Evolutionary conservation across 2,113 vertebrate species (phyloP), one percentile per base, ranked within the genome.

Genomic region (Zapus hudsonius): DNA sequence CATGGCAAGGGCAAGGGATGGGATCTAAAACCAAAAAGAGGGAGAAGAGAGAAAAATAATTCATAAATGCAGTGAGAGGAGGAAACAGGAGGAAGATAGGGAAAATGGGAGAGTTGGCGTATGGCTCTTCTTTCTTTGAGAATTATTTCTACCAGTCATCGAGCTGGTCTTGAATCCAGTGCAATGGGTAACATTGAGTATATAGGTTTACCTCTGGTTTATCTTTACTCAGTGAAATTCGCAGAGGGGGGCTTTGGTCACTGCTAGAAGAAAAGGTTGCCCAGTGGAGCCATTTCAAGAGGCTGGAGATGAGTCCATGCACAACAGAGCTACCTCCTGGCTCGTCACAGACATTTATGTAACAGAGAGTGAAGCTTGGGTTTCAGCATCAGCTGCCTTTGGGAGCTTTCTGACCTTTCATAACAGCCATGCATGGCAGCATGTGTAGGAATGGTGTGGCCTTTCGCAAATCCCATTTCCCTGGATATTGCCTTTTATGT

Each of bases 21-120:
- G 75, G 7, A 27, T 70, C 36, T 64, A 15, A 44, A 64, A 82
- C 16, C 52, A n/a, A 23, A 47, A 91, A 67, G 12, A 69, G 25
- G 75, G 17, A 89, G 31, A 36, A 40, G 7, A 9, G 2, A 7
- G 44, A n/a, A n/a, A 42, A 47, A 23, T 29, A 29, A 1, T 64
- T 52, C 19, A 69, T 61, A 40, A 29, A 70, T 11, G 64, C 57
- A 11, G 10, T 1, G 33, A 40, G 59, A 36, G 83, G 70, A 55
- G 12, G n/a, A 23, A 9, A 2, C 1, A 11, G 16, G 33, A 42
- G 2, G 6, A 7, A 1, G 4, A 25, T 13, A 33, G 23, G 29
- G 29, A 22, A 38, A n/a, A 7, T 2, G 1, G 4, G 33, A 3
- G 33, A 82, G 38, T 9, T 1, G 22, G 27, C 13, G 6, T 3